These are phyloP conservation scores for Rhinolophus sinicus DNA, from an alignment of 2,113 vertebrate genomes.

Conservation along the genomic window DNA sequence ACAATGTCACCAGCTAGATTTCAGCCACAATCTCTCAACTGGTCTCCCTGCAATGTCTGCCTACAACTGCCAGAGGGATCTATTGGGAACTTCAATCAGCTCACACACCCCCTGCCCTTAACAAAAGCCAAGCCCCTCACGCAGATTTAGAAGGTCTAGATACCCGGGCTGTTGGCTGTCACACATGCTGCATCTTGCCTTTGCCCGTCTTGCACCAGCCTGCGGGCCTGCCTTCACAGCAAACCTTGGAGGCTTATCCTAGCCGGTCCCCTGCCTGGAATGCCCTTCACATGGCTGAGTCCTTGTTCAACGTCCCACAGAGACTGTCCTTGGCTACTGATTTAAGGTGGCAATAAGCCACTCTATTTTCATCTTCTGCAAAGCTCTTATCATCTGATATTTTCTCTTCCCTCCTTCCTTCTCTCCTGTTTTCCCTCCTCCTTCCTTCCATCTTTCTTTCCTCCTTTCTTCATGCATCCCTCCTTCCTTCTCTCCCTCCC, in stretches of 20 bases:
- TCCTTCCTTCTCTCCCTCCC: not conserved
- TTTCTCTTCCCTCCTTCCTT: not conserved
- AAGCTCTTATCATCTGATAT: not conserved
- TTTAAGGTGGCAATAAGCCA: not conserved
- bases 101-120: too few relatives aligned
- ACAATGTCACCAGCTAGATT: not conserved
- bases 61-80: not conserved
- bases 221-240: not conserved
- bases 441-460: rapidly evolving
- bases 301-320: not conserved
- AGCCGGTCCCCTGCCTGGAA: not conserved
- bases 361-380: not conserved
- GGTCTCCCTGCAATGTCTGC: not conserved
- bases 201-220: not conserved
- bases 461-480: not conserved
- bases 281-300: not conserved
- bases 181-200: not conserved
- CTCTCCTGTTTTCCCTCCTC: not conserved
- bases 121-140: not conserved
- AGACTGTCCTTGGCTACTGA: not conserved
- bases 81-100: not conserved
- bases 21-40: not conserved
- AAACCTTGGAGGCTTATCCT: not conserved
- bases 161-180: not conserved
- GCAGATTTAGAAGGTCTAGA: not conserved